Evolutionary conservation across 2,113 vertebrate species (phyloP), one percentile per base, ranked within the genome.

Genomic region (Embiotoca jacksoni): DNA sequence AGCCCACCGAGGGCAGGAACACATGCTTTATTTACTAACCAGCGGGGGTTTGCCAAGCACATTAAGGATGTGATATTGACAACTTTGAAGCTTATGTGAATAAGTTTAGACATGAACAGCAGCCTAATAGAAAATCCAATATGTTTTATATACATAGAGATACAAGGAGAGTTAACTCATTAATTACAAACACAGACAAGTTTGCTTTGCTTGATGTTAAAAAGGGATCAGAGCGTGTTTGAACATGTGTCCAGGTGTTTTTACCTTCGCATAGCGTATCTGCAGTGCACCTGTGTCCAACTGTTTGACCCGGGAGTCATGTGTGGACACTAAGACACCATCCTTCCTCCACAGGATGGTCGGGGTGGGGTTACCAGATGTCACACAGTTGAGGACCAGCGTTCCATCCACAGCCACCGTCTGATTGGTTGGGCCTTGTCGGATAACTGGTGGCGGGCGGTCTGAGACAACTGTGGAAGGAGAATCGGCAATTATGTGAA

Each of bases 311-410:
- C 98, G 95, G 33, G 97, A 98, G 87, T 99, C 98, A 46, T 98
- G 97, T 7, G 96, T 97, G 72, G 98, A 96, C 81, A 99, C 81
- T 30, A 98, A 92, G 44, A 95, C 89, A 0, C 97, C 95, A 37
- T 99, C 98, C 73, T 99, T 99, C 75, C 96, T 96, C 98, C 98
- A 99, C 83, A 98, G 93, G 89, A 99, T 95, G 50, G 96, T 99
- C 85, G 98, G 98, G 72, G 90, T 89, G 35, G 98, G 95, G 68
- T 93, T 95, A 72, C 98, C 97, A 3, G 95, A 94, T 65, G 96
- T 96, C 90, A 96, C 85, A 59, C 98, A 99, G 89, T 85, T 96
- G 67, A 99, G 94, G 0, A 95, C 88, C 63, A 97, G 95, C 2
- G 97, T 99, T 16, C 98, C 96, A 59, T 99, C 98, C 39, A 98